These are phyloP conservation scores for Haliclona indistincta DNA, from an alignment of 37 sponge, comb jelly and placozoan species.

Conservation along the genomic window DNA sequence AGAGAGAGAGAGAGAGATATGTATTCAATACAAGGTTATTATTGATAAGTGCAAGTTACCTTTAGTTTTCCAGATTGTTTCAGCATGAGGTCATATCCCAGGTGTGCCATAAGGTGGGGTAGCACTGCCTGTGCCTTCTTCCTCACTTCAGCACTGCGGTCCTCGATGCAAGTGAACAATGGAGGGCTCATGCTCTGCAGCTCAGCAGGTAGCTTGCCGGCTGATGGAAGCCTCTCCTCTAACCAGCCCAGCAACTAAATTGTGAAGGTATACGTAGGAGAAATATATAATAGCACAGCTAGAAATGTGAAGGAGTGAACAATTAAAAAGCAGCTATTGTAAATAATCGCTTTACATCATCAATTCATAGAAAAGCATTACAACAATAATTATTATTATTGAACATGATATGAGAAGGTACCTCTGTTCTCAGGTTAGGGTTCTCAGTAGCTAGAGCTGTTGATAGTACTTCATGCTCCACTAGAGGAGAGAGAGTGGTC, in stretches of 20 bases:
- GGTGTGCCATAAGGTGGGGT: conserved; percentile 56
- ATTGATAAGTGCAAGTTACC: conserved; percentile 9
- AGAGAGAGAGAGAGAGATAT: background rate
- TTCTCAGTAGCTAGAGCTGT: conserved; percentile 76
- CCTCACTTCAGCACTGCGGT: conserved; percentile 81
- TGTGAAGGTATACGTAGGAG: no score
- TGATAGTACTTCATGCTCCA: conserved; percentile 73
- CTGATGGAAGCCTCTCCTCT: conserved; percentile 72
- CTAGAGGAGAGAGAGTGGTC: conserved; percentile 42
- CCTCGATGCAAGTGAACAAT: conserved; percentile 72
- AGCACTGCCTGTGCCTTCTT: conserved; percentile 69
- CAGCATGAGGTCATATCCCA: conserved; percentile 72
- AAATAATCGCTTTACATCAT: no score
- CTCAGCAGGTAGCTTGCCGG: conserved; percentile 64
- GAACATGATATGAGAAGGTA: no score
- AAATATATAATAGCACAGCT: no score
- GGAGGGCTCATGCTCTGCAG: conserved; percentile 50
- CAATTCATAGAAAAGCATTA: no score
- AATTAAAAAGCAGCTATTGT: no score
- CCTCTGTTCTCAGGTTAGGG: conserved; percentile 83
- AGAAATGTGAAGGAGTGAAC: no score
- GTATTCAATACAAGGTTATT: background rate
- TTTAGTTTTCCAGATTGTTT: conserved; percentile 51
- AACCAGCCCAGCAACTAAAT: conserved; percentile 75
- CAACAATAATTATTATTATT: no score